Evolutionary conservation across 2,888 invertebrate genomes (phyloP), one percentile per base, ranked within the genome.

Genomic region (Torymus auratus): DNA sequence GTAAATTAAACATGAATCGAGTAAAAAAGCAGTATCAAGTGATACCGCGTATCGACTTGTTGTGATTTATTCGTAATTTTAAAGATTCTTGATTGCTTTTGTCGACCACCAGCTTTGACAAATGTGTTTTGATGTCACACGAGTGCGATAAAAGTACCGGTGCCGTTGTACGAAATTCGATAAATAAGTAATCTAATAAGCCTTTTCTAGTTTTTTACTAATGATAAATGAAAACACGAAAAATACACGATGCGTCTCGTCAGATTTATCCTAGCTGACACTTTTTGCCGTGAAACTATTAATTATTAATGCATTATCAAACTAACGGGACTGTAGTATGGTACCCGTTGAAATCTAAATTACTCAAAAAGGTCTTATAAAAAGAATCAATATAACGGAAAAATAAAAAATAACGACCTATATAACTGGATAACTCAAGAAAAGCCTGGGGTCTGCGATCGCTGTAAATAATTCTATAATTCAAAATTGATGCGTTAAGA

Each of bases 201-300:
- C 77, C 83, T 84, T 84, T 84, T 83, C 81, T 83, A 84, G 80
- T 84, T 84, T 84, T 84, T 80, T 84, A 84, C 83, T 72, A 78
- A 60, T 70, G 23, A 67, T 74, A 62, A 72, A 78, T 20, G 20
- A 80, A 62, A 55, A 71, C 23, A 70, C 14, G 56, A 65, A 15
- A 41, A 70, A 17, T 58, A 53, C 61, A 70, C 41, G 58, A 15
- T 50, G 64, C 13, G 12, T n/a, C 15, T 23, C 50, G 67, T 81
- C 72, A 69, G 58, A 75, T 53, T 61, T 65, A 55, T 65, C 69
- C 50, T 70, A 70, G 67, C 20, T 56, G 72, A 72, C 72, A 60
- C 17, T 71, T 28, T 65, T 78, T 13, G 56, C 68, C 56, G n/a
- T 68, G 62, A 75, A 41, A 41, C 23, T 55, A 61, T 65, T 78